A percentile compares a stretch with the other conserved stretches of the same genome.
Conservation (phyloP, 2,113 vertebrate genomes). For the Panthera leo region DNA sequence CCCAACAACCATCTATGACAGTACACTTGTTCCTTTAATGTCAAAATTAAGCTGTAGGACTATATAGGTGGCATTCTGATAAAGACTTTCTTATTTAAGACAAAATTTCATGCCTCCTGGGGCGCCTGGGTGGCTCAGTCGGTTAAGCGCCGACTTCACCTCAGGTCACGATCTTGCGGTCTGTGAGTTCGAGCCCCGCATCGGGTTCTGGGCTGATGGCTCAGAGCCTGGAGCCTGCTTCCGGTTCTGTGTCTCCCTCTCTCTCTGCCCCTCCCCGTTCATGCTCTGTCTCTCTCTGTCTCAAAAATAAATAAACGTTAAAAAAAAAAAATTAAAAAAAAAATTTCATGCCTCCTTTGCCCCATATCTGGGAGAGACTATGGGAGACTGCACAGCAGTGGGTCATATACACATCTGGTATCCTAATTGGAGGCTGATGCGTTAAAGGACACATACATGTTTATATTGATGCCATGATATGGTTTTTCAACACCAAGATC, state of each 20-base stretch:
- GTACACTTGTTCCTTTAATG: conserved; percentile 90
- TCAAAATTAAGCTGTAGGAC: conserved; percentile 92
- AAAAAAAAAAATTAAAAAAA: too few relatives aligned
- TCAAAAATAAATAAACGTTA: too few relatives aligned
- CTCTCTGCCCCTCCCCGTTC: too few relatives aligned
- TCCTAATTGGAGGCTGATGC: neutral
- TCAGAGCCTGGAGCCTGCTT: too few relatives aligned
- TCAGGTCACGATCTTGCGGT: too few relatives aligned
- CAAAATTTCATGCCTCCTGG: conserved; percentile 82
- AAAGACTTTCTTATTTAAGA: conserved; percentile 88
- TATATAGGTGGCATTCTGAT: conserved; percentile 90
- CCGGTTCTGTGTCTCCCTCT: too few relatives aligned
- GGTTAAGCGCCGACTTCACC: too few relatives aligned
- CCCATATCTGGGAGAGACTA: conserved; percentile 71
- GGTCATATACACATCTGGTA: neutral
- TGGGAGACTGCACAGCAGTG: neutral
- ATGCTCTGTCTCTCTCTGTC: too few relatives aligned
- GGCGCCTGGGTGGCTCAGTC: too few relatives aligned
- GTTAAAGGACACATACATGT: neutral
- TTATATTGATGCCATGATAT: neutral
- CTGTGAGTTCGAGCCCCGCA: too few relatives aligned
- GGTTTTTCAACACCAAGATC: neutral
- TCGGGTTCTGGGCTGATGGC: too few relatives aligned
- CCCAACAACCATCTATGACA: conserved; percentile 89
- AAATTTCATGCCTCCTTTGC: conserved; percentile 80